These are phyloP conservation scores for Tuta absoluta DNA, from an alignment of 2,888 invertebrate genomes.

Conservation along the genomic window DNA sequence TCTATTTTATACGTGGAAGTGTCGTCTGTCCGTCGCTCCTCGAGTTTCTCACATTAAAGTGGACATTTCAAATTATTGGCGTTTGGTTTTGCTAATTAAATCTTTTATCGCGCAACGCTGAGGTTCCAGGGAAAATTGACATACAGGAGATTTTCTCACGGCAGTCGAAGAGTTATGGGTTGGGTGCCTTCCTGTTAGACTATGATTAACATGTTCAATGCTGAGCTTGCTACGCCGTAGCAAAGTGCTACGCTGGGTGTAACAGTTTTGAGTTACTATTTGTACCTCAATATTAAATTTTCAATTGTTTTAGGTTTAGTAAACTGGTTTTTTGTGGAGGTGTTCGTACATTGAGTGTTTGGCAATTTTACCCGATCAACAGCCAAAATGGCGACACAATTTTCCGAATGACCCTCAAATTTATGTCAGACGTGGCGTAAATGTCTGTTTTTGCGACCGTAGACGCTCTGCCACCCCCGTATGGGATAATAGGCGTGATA, in stretches of 20 bases:
- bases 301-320: too few species aligned
- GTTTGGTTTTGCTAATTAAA: constrained; percentile 61
- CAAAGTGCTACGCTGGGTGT: background rate
- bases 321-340: too few species aligned
- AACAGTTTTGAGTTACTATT: too few species aligned
- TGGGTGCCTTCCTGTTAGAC: constrained; percentile 4
- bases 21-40: constrained; percentile 40
- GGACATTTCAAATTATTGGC: constrained; percentile 59
- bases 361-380: too few species aligned
- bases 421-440: too few species aligned
- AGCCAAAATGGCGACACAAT: too few species aligned
- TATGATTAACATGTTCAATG: background rate
- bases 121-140: constrained; percentile 28
- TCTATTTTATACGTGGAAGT: constrained; percentile 51
- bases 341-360: too few species aligned
- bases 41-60: constrained; percentile 61
- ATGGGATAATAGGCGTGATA: too few species aligned
- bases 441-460: too few species aligned
- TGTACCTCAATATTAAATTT: too few species aligned
- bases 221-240: background rate
- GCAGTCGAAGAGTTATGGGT: constrained; percentile 2
- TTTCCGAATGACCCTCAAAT: too few species aligned
- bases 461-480: too few species aligned
- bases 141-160: constrained; percentile 28
- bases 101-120: constrained; percentile 41